Evolutionary conservation across 2,113 vertebrate genomes (phyloP), one percentile per base, ranked within the genome.

Genomic region (Alaudala cheleensis): DNA sequence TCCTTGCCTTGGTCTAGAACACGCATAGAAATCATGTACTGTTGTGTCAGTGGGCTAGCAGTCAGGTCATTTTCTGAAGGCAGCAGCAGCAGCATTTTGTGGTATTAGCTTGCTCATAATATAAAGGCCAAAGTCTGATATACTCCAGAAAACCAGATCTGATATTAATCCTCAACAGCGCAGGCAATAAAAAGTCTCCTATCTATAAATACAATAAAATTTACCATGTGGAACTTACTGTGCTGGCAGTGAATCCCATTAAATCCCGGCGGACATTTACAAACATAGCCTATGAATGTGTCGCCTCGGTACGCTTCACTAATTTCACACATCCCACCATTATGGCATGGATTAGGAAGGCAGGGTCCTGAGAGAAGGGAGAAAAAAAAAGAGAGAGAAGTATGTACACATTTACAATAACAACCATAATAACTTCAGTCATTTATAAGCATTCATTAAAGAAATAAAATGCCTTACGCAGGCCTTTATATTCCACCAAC

Each of bases 241-340:
- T 99, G 99, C 91, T 99, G 99, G 97, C 99, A 99, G 98, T 99
- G 99, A 95, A 99, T 98, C 91, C 99, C 99, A 92, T 98, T 99
- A 97, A 99, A 99, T 93, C 99, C 99, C 40, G 93, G 95, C 29
- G 98, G 98, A 97, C 99, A 99, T 97, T 99, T 99, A 97, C 99
- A 99, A 92, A 99, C 95, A 14, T 99, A 99, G 91, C 99, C 99
- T 70, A 99, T 99, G 97, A 99, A 99, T 8, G 99, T 99, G 95
- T 99, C 99, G 0, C 99, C 99, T 82, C 99, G 97, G 96, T 99
- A 99, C 0, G 99, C 99, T 98, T 99, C 99, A 34, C 99, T 99
- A 81, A 99, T 98, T 98, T 99, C 99, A 97, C 99, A 99, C 20
- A 95, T 98, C 92, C 99, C 99, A 96, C 98, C 99, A 97, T 99